Conservation (phyloP, 2,113 vertebrate genomes). For the Toxotes chatareus region DNA sequence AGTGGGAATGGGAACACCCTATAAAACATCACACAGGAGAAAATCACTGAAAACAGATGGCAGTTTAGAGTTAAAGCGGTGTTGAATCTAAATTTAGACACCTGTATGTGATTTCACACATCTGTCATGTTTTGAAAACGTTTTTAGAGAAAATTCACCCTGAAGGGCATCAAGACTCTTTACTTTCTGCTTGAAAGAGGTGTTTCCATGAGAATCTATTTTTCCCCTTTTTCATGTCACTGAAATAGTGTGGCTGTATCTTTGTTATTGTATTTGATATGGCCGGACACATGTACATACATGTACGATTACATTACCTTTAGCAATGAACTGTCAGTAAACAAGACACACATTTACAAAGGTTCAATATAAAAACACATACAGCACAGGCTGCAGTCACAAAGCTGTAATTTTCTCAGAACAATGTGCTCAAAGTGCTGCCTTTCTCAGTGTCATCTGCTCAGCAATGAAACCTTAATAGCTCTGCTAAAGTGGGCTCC, state of each 20-base stretch:
- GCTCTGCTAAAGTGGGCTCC: background rate
- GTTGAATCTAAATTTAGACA: background rate
- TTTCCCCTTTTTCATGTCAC: no score
- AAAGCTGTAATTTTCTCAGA: slow-evolving; percentile 6
- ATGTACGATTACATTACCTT: background rate
- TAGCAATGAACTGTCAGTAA: background rate
- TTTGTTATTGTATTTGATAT: background rate
- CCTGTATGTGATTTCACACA: background rate
- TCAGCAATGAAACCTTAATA: background rate
- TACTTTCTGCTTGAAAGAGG: no score
- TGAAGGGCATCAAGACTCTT: no score
- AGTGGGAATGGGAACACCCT: no score
- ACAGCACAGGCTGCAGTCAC: background rate
- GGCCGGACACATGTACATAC: background rate
- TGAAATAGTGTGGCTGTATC: background rate
- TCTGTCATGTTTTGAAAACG: no score
- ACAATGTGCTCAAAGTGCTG: background rate
- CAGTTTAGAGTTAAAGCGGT: background rate
- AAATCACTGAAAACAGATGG: no score
- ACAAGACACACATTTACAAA: background rate
- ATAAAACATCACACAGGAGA: no score
- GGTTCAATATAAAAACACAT: background rate
- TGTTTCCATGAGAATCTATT: background rate
- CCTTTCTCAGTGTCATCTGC: background rate
- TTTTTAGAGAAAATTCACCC: no score